A percentile compares a stretch with the other conserved stretches of the same genome.
These are phyloP conservation scores for Amphimedon queenslandica DNA, from an alignment of 37 sponge, comb jelly and placozoan genomes.

Conservation along the genomic window DNA sequence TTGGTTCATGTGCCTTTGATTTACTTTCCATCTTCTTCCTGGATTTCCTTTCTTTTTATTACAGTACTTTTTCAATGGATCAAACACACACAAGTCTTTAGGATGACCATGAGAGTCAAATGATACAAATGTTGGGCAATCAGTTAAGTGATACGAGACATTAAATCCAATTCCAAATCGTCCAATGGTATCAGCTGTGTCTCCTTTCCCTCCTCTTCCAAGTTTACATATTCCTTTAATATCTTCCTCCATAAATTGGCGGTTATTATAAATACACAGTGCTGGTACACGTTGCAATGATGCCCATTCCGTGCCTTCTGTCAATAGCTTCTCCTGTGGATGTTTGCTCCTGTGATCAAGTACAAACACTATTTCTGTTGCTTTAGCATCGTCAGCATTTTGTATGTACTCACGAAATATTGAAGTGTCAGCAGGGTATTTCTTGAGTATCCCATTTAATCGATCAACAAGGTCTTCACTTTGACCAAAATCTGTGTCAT, in stretches of 20 bases:
- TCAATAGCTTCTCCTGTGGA: slow-evolving; percentile 24
- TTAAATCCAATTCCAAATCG: slow-evolving; percentile 88
- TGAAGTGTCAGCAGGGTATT: slow-evolving; percentile 55
- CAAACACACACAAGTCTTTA: slow-evolving; percentile 62
- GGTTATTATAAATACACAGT: slow-evolving; percentile 69
- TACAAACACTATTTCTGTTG: slow-evolving; percentile 63
- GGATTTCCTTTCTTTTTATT: slow-evolving; percentile 3
- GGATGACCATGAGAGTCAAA: slow-evolving; percentile 30
- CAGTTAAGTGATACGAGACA: slow-evolving; percentile 83
- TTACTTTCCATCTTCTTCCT: slow-evolving; percentile 33
- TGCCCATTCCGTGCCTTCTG: slow-evolving; percentile 36
- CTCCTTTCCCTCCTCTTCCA: slow-evolving; percentile 71
- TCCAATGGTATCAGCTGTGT: slow-evolving; percentile 57
- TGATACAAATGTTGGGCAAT: slow-evolving; percentile 72
- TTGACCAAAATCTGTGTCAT: slow-evolving; percentile 73
- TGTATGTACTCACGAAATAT: slow-evolving; percentile 78
- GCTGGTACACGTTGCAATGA: slow-evolving; percentile 45
- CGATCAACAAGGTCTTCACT: slow-evolving; percentile 70
- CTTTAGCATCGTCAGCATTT: slow-evolving; percentile 82
- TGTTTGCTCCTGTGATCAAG: slow-evolving; percentile 35
- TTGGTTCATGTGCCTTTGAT: not conserved
- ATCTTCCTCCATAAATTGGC: slow-evolving; percentile 61
- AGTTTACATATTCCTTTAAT: slow-evolving; percentile 64
- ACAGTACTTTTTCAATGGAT: slow-evolving; percentile 44
- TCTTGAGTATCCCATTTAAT: slow-evolving; percentile 49